phyloP scores from a whole-genome alignment of 2,113 vertebrate species.

The Phoxinus phoxinus region DNA sequence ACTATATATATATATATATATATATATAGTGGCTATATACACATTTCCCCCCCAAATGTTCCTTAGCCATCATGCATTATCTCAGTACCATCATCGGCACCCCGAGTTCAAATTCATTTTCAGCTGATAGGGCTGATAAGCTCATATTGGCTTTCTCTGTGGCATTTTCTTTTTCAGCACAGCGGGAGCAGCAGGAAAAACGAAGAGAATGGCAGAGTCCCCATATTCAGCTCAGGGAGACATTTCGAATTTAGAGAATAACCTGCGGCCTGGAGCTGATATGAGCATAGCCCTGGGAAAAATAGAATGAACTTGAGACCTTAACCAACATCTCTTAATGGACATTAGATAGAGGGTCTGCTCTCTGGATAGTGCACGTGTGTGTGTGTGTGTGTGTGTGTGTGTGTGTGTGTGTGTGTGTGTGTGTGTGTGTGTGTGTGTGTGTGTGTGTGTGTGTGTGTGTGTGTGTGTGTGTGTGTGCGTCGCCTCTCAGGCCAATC shows the following conservation, averaged over 20 bases:
- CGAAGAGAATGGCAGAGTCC: constrained; percentile 1
- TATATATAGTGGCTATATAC: background rate
- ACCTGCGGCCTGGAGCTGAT: constrained; percentile 43
- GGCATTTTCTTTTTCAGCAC: constrained; percentile 50
- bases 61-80: constrained; percentile 45
- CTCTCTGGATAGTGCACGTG: background rate
- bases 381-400: background rate
- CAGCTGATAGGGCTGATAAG: constrained; percentile 53
- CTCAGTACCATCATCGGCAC: constrained; percentile 47
- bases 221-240: constrained; percentile 45
- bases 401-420: background rate
- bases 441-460: background rate
- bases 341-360: constrained; percentile 40
- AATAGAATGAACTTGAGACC: constrained; percentile 53
- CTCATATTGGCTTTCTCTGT: constrained; percentile 57
- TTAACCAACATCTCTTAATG: constrained; percentile 45
- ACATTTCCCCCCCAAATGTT: constrained; percentile 2
- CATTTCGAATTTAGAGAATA: constrained; percentile 53
- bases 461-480: background rate
- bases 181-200: constrained; percentile 19
- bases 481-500: background rate
- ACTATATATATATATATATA: too few relatives aligned
- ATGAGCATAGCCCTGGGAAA: constrained; percentile 41
- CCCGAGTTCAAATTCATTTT: constrained; percentile 50
- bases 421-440: background rate